These are phyloP conservation scores for Deladenus siricidicola DNA, from an alignment of 2,888 invertebrate species.

Conservation along the genomic window DNA sequence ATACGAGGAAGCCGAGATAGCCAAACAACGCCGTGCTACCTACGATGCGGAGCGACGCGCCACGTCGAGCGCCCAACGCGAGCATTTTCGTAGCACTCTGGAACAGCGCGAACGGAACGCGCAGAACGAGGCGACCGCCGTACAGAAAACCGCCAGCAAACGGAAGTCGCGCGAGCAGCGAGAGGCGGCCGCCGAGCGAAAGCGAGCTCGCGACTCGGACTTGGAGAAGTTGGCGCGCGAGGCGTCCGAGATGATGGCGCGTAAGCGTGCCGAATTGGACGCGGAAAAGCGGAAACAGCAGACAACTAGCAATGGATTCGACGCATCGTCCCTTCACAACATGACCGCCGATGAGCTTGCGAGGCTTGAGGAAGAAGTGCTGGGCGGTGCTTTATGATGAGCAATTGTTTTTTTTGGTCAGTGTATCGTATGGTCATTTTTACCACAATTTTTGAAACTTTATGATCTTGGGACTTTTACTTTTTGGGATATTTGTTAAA, in stretches of 20 bases:
- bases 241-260: conserved; percentile 16
- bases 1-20: conserved; percentile 19
- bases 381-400: conserved; percentile 5
- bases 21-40: conserved; percentile 18
- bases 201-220: not conserved
- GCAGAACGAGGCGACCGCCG: not conserved
- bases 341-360: conserved; percentile 13
- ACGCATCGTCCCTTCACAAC: not conserved
- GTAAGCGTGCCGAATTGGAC: not conserved
- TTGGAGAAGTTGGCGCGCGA: conserved; percentile 16
- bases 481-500: no score
- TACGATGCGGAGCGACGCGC: conserved; percentile 24
- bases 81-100: not conserved
- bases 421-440: no score
- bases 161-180: conserved; percentile 5
- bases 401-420: not conserved
- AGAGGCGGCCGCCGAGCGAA: conserved; percentile 2
- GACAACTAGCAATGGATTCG: not conserved
- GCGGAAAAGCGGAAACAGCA: not conserved
- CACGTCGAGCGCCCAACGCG: conserved; percentile 12
- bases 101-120: not conserved
- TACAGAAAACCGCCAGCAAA: not conserved
- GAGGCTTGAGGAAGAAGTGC: conserved; percentile 8
- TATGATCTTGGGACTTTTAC: no score
- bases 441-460: no score